Percentiles rank a stretch among this genome's conserved stretches.
Conservation (phyloP, 2,888 invertebrate genomes). For the Melanophora roralis region DNA sequence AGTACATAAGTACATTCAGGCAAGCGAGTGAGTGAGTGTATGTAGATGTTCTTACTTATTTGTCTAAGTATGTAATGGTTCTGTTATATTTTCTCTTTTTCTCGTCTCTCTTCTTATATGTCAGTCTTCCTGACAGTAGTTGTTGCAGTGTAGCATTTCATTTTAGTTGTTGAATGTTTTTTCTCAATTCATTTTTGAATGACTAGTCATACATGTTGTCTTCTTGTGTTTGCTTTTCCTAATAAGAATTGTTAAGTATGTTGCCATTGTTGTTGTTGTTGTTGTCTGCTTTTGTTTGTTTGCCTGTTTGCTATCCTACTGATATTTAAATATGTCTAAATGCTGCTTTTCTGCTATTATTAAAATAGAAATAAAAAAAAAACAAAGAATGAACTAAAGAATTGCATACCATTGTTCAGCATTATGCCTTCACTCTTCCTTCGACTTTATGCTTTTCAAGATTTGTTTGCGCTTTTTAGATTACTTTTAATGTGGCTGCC, state of each 20-base stretch:
- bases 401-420: slow-evolving; percentile 14
- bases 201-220: slow-evolving; percentile 20
- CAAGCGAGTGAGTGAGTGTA: slow-evolving; percentile 25
- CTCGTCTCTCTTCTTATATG: neutral
- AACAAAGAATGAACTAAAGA: neutral
- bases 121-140: no score
- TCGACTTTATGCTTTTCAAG: neutral
- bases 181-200: neutral
- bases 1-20: slow-evolving; percentile 14
- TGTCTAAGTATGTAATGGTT: slow-evolving; percentile 40
- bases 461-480: slow-evolving; percentile 18
- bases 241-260: slow-evolving; percentile 25
- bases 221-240: slow-evolving; percentile 16
- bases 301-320: slow-evolving; percentile 49
- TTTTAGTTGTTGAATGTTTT: neutral
- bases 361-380: slow-evolving; percentile 3
- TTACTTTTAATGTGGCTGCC: slow-evolving; percentile 33
- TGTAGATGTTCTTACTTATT: slow-evolving; percentile 32
- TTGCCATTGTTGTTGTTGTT: neutral
- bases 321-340: slow-evolving; percentile 48
- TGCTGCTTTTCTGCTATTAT: slow-evolving; percentile 8
- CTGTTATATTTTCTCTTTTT: neutral
- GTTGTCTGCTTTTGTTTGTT: neutral
- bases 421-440: neutral
- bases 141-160: slow-evolving; percentile 1